phyloP scores from a whole-genome alignment of 1,140 invertebrate genomes.

The Drosophila eugracilis region DNA sequence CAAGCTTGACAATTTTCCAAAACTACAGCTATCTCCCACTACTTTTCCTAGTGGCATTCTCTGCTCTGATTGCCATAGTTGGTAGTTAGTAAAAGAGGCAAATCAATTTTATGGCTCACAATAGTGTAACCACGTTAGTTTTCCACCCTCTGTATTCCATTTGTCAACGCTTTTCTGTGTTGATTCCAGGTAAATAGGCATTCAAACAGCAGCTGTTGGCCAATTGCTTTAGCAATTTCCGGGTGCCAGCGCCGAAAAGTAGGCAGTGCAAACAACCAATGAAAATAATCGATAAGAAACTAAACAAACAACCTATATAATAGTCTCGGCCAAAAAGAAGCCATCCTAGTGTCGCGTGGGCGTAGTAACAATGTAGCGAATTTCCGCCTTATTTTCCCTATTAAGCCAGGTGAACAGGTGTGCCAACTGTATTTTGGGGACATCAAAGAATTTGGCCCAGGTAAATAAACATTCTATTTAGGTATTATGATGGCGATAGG shows the following conservation, averaged over 20 bases:
- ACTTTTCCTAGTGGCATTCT: conserved; percentile 23
- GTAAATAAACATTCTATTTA: conserved; percentile 23
- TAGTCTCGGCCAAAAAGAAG: conserved; percentile 33
- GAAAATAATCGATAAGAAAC: conserved; percentile 41
- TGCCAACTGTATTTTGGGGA: conserved; percentile 9
- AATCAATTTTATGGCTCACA: conserved; percentile 69
- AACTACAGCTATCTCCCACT: neutral
- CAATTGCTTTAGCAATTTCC: conserved; percentile 47
- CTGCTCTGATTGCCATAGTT: conserved; percentile 70
- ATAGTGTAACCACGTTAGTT: conserved; percentile 58
- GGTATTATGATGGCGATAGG: conserved; percentile 3
- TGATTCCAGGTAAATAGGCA: conserved; percentile 57
- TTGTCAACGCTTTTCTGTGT: conserved; percentile 42
- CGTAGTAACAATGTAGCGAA: conserved; percentile 3
- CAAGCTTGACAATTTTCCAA: conserved; percentile 53
- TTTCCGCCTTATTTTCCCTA: conserved; percentile 7
- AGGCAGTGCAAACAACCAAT: conserved; percentile 24
- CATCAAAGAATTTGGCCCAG: conserved; percentile 2
- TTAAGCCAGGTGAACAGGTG: conserved; percentile 31
- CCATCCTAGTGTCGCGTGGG: conserved; percentile 33
- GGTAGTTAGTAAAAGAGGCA: neutral
- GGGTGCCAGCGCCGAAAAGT: conserved; percentile 39
- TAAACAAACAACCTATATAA: conserved; percentile 38
- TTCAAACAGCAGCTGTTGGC: conserved; percentile 15
- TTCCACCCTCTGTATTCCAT: conserved; percentile 22